phyloP scores from a whole-genome alignment of 2,113 vertebrate species.

The Hippocampus abdominalis region DNA sequence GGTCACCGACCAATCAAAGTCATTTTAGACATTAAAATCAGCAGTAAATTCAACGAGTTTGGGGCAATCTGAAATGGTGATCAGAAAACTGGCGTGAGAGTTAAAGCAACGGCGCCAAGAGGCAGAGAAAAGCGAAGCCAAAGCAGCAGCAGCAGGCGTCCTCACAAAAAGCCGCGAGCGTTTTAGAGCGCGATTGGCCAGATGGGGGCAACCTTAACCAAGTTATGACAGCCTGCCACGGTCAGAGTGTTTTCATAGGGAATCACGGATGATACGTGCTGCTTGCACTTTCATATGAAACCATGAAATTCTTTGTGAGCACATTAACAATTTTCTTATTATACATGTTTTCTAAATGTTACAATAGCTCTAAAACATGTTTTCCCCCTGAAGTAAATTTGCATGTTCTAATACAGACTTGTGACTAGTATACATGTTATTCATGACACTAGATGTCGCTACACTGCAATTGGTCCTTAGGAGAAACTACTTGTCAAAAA shows the following conservation, averaged over 20 bases:
- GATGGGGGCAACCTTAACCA: conserved; percentile 78
- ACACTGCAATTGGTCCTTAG: conserved; percentile 44
- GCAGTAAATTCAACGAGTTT: not conserved
- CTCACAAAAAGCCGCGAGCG: conserved; percentile 5
- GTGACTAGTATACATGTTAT: conserved; percentile 6
- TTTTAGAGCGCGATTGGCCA: conserved; percentile 55
- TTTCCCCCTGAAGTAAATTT: not conserved
- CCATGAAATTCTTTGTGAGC: not conserved
- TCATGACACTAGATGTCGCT: conserved; percentile 73
- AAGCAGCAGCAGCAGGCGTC: conserved; percentile 18
- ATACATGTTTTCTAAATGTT: not conserved
- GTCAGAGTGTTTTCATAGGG: not conserved
- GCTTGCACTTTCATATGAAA: not conserved
- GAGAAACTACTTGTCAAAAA: conserved; percentile 8
- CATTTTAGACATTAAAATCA: conserved; percentile 5
- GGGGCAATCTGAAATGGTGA: not conserved
- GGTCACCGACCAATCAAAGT: no score
- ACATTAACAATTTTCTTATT: not conserved
- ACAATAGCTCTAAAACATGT: not conserved
- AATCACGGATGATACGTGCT: not conserved
- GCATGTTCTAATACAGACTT: not conserved
- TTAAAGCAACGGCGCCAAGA: conserved; percentile 20
- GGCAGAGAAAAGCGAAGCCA: conserved; percentile 6
- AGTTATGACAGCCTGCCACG: conserved; percentile 59
- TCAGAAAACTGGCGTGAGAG: not conserved